These are phyloP conservation scores for Herpetotheres cachinnans DNA, from an alignment of 2,113 vertebrate species.

Conservation along the genomic window DNA sequence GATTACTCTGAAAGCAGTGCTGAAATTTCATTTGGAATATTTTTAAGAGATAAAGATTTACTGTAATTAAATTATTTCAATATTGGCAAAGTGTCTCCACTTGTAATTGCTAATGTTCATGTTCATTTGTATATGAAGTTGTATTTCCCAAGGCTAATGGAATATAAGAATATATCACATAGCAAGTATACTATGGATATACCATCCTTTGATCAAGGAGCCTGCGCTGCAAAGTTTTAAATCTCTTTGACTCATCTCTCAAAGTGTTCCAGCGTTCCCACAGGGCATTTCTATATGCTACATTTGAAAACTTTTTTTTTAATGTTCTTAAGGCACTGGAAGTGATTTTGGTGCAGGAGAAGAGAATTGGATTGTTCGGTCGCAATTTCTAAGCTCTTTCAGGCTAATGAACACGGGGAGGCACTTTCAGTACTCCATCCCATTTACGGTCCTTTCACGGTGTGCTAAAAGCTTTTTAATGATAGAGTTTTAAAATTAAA, in stretches of 20 bases:
- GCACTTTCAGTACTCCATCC: background rate
- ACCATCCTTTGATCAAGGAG: background rate
- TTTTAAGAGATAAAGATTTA: constrained; percentile 41
- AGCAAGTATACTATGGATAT: background rate
- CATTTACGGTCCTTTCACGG: background rate
- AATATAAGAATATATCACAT: background rate
- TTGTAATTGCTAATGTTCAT: background rate
- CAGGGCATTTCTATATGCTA: background rate
- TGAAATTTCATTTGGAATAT: constrained; percentile 13
- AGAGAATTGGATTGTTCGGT: background rate
- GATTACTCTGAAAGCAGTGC: background rate
- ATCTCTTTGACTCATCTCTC: background rate
- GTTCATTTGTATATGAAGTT: background rate
- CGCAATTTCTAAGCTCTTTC: background rate
- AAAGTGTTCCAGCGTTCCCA: background rate
- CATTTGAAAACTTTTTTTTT: background rate
- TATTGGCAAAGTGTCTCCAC: constrained; percentile 23
- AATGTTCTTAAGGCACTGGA: background rate
- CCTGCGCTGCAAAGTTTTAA: background rate
- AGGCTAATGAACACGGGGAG: background rate
- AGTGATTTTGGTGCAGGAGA: background rate
- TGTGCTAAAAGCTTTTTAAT: constrained; percentile 7
- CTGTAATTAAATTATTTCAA: constrained; percentile 35
- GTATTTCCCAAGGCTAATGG: background rate
- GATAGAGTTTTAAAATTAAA: constrained; percentile 29